Evolutionary conservation across 1,140 invertebrate species (phyloP).

Genomic region (Dinothrombium tinctorium): DNA sequence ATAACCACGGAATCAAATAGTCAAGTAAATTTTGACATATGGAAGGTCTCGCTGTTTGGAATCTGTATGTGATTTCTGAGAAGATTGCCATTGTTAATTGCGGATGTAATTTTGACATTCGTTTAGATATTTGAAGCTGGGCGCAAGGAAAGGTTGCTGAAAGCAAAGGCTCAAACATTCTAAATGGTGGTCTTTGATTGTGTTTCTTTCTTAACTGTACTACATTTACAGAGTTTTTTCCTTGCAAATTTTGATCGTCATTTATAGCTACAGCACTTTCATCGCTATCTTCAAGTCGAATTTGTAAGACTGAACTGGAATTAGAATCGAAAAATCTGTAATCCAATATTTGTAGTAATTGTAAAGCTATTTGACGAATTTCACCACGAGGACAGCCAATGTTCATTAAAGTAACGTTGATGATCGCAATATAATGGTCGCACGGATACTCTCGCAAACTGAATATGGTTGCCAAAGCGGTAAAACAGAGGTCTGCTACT

Average conservation of each 20-base stretch:
- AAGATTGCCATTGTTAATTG: slow-evolving; percentile 98
- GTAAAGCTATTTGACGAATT: slow-evolving; percentile 73
- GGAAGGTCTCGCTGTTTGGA: slow-evolving; percentile 78
- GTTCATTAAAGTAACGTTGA: slow-evolving; percentile 87
- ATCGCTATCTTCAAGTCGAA: neutral
- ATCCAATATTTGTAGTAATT: slow-evolving; percentile 77
- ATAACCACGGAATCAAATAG: slow-evolving; percentile 84
- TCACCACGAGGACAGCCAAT: slow-evolving; percentile 73
- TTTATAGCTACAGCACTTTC: neutral
- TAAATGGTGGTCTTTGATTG: neutral
- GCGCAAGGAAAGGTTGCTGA: slow-evolving; percentile 45
- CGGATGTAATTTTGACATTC: slow-evolving; percentile 74
- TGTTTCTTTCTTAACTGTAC: slow-evolving; percentile 2
- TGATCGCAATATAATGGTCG: slow-evolving; percentile 89
- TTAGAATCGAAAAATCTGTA: slow-evolving; percentile 68
- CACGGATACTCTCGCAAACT: slow-evolving; percentile 91
- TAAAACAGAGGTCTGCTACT: slow-evolving; percentile 83
- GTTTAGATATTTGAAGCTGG: slow-evolving; percentile 68
- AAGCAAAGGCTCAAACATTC: slow-evolving; percentile 7
- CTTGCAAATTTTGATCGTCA: neutral
- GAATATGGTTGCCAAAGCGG: slow-evolving; percentile 81
- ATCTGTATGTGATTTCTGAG: slow-evolving; percentile 86
- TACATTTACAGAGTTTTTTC: neutral
- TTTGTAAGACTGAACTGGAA: neutral
- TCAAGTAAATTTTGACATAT: slow-evolving; percentile 66